These are phyloP conservation scores for Cyprinodon variegatus DNA, from an alignment of 2,113 vertebrate species.

Conservation along the genomic window DNA sequence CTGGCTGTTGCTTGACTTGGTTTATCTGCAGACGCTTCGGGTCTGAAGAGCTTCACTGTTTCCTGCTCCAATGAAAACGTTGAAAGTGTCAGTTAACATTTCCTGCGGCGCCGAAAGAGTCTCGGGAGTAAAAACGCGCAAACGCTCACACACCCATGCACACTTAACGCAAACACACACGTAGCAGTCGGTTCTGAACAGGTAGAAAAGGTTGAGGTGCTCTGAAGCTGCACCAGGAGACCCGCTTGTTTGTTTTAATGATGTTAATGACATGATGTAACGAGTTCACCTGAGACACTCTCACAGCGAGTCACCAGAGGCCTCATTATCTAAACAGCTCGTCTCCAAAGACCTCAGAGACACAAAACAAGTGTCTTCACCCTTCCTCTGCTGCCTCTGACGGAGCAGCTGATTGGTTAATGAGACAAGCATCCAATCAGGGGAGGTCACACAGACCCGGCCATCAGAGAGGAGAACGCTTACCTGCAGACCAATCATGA, in stretches of 20 bases:
- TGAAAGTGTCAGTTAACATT: not conserved
- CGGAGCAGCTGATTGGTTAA: constrained; percentile 27
- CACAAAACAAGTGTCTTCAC: constrained; percentile 48
- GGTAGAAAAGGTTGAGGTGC: constrained; percentile 17
- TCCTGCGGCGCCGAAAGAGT: not conserved
- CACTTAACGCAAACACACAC: not conserved
- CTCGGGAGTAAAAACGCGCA: not conserved
- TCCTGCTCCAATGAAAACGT: not conserved
- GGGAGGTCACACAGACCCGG: not conserved
- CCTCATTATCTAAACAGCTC: constrained; percentile 54
- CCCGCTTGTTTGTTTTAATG: constrained; percentile 66
- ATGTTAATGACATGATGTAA: constrained; percentile 73
- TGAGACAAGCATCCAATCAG: constrained; percentile 17
- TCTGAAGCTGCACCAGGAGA: constrained; percentile 34
- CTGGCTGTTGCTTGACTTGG: too few species aligned
- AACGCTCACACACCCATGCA: constrained; percentile 1
- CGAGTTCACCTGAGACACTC: constrained; percentile 35
- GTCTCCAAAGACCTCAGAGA: constrained; percentile 40
- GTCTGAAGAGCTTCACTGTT: not conserved
- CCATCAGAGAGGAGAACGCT: not conserved
- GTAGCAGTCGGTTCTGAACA: not conserved
- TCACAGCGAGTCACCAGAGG: constrained; percentile 46
- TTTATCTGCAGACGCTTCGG: not conserved
- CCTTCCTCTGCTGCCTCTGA: not conserved
- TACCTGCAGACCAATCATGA: not conserved